Conservation (phyloP, 2,888 invertebrate genomes). For the Lasioglossum lativentre region DNA sequence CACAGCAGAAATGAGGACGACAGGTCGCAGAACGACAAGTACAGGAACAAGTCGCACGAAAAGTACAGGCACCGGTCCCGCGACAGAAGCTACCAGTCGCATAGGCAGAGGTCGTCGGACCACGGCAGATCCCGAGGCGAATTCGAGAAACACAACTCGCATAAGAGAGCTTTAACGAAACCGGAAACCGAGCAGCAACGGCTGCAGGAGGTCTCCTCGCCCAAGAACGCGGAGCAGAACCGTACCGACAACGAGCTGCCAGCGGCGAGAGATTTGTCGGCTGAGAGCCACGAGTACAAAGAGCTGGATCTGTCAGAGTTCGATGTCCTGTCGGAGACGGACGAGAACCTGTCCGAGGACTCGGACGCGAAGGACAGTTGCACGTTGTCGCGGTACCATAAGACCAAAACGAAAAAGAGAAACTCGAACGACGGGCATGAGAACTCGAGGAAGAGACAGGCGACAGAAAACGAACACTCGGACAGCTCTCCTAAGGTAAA, state of each 20-base stretch:
- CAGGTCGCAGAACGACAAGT: constrained; percentile 61
- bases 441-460: constrained; percentile 59
- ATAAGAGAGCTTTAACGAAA: constrained; percentile 42
- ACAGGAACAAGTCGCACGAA: constrained; percentile 67
- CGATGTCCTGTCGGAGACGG: constrained; percentile 77
- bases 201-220: constrained; percentile 40
- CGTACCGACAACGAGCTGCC: constrained; percentile 57
- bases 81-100: constrained; percentile 66
- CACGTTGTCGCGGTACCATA: constrained; percentile 34
- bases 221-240: constrained; percentile 48
- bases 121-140: constrained; percentile 51
- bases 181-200: constrained; percentile 40
- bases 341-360: constrained; percentile 69
- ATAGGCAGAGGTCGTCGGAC: constrained; percentile 58
- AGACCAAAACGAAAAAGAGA: constrained; percentile 56
- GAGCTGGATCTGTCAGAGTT: constrained; percentile 79
- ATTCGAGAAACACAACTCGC: constrained; percentile 52
- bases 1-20: constrained; percentile 71
- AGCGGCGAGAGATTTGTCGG: constrained; percentile 52
- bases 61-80: constrained; percentile 66
- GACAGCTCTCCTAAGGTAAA: constrained; percentile 77
- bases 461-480: constrained; percentile 54
- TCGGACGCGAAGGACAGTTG: constrained; percentile 44
- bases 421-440: constrained; percentile 68
- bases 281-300: constrained; percentile 71